Evolutionary conservation across 2,797 vertebrate species (phyloP).

Genomic region (Lophotriccus pileatus): DNA sequence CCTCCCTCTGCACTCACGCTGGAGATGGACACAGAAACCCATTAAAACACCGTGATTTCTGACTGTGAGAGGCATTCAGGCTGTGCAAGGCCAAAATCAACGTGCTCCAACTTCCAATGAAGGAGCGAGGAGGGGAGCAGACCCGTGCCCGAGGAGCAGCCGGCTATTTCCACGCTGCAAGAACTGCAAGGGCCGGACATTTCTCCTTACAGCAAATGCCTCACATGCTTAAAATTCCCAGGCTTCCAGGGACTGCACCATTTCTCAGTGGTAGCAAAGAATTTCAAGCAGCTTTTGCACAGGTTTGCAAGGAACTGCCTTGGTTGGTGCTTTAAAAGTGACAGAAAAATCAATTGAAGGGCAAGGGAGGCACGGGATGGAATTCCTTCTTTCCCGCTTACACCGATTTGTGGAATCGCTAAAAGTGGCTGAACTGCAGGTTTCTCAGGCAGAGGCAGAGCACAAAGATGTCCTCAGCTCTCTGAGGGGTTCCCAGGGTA

Average conservation of each 20-base stretch:
- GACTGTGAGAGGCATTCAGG: background rate
- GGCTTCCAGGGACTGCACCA: background rate
- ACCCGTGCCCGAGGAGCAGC: background rate
- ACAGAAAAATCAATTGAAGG: background rate
- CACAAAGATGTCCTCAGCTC: background rate
- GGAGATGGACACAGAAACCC: background rate
- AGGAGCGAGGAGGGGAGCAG: background rate
- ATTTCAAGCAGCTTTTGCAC: background rate
- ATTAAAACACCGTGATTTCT: background rate
- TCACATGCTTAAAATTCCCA: background rate
- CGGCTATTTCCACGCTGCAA: background rate
- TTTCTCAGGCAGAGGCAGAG: background rate
- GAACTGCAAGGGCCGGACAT: background rate
- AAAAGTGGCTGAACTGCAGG: fast-evolving
- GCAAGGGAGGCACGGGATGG: background rate
- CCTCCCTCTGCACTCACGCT: background rate
- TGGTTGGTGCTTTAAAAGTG: background rate
- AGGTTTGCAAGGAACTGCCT: background rate
- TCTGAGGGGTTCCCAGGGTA: background rate
- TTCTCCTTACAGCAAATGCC: background rate
- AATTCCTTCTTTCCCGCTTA: background rate
- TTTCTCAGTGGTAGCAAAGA: background rate
- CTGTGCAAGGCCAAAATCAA: background rate
- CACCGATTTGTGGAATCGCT: background rate
- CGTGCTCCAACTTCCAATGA: background rate